Percentiles rank a stretch among this genome's conserved stretches.
These are phyloP conservation scores for Mirounga angustirostris DNA, from an alignment of 2,113 vertebrate species.

Conservation along the genomic window DNA sequence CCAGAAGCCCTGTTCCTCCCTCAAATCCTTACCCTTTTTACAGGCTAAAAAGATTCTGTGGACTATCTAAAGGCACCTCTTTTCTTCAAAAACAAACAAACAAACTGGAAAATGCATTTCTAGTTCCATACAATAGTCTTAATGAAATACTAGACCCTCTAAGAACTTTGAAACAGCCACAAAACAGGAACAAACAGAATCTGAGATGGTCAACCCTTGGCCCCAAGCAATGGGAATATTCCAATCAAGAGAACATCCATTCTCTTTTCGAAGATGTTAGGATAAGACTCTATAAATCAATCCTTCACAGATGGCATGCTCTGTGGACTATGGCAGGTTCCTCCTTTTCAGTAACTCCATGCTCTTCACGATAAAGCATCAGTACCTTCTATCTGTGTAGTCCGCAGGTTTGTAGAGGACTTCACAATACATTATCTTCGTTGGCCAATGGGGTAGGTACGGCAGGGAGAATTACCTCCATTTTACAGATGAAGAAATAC, in stretches of 20 bases:
- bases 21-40: not conserved
- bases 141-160: not conserved
- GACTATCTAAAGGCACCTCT: not conserved
- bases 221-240: not conserved
- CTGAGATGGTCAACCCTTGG: not conserved
- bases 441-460: not conserved
- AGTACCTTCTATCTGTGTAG: not conserved
- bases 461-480: not conserved
- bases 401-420: not conserved
- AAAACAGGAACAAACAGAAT: conserved; percentile 19
- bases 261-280: not conserved
- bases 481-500: conserved; percentile 44
- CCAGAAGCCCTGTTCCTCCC: not conserved
- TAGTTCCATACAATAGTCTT: not conserved
- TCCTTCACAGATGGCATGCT: conserved; percentile 4
- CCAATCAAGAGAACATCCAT: not conserved
- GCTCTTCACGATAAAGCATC: not conserved
- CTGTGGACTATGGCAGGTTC: not conserved
- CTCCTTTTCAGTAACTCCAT: not conserved
- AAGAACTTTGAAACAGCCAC: not conserved
- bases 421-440: not conserved
- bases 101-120: not conserved
- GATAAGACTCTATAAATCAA: not conserved
- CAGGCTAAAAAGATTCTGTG: not conserved
- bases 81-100: not conserved